Evolutionary conservation across 1,140 invertebrate genomes (phyloP).

Genomic region (Amyelois transitella): DNA sequence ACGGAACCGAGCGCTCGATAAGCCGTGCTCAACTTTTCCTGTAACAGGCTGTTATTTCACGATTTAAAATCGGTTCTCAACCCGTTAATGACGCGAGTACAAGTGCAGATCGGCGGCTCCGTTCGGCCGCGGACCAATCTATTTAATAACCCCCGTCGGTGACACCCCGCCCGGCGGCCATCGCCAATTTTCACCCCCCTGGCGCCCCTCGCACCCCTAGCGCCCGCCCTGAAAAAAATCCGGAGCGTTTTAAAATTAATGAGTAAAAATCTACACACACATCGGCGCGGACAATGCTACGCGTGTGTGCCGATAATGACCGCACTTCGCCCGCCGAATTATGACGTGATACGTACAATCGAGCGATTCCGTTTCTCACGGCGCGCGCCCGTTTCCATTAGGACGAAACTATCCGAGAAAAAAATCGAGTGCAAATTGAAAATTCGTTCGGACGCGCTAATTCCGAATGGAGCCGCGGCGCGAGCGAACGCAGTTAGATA

Average conservation of each 20-base stretch:
- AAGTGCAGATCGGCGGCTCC: constrained; percentile 71
- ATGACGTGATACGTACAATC: constrained; percentile 30
- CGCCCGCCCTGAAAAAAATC: constrained; percentile 74
- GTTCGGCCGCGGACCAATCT: constrained; percentile 74
- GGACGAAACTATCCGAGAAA: constrained; percentile 60
- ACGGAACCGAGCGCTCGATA: constrained; percentile 51
- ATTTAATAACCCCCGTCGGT: constrained; percentile 74
- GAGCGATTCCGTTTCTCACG: background rate
- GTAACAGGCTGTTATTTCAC: constrained; percentile 72
- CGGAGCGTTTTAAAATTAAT: constrained; percentile 76
- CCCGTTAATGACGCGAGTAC: constrained; percentile 74
- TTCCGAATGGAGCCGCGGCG: constrained; percentile 54
- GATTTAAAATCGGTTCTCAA: constrained; percentile 75
- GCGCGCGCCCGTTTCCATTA: constrained; percentile 57
- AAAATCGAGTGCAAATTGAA: constrained; percentile 68
- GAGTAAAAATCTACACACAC: constrained; percentile 75
- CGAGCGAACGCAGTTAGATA: constrained; percentile 71
- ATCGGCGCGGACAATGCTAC: constrained; percentile 38
- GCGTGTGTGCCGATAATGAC: constrained; percentile 65
- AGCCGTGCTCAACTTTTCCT: constrained; percentile 69
- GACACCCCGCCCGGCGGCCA: constrained; percentile 70
- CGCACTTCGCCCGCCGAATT: constrained; percentile 48
- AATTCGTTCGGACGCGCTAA: constrained; percentile 65
- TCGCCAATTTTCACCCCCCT: constrained; percentile 70
- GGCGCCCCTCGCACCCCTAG: constrained; percentile 44